Percentiles rank a stretch among this genome's conserved stretches.
phyloP scores from a whole-genome alignment of 1,140 invertebrate genomes.

The Drosophila ficusphila region DNA sequence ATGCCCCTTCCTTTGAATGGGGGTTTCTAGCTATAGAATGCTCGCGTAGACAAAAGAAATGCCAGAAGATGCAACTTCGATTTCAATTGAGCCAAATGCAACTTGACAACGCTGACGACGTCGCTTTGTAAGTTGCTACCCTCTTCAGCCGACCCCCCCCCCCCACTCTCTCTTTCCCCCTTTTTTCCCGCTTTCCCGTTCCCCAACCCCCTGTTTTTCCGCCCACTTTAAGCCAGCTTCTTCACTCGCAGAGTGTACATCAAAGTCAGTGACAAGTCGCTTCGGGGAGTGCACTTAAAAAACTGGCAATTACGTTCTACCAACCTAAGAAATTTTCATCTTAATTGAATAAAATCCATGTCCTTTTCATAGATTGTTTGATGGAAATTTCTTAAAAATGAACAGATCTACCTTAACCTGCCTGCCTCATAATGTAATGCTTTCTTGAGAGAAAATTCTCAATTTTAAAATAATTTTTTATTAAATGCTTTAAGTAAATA shows the following conservation, averaged over 20 bases:
- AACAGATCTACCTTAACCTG: too few relatives aligned
- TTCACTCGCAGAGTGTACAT: constrained; percentile 30
- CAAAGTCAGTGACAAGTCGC: constrained; percentile 42
- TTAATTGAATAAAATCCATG: too few relatives aligned
- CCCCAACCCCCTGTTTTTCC: background rate
- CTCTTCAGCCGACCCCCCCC: background rate
- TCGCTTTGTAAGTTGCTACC: constrained; percentile 21
- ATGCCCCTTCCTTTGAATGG: background rate
- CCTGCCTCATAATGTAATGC: too few relatives aligned
- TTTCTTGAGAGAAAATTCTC: too few relatives aligned
- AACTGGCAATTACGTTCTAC: background rate
- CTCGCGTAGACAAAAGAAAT: constrained; percentile 26
- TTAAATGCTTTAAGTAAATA: too few relatives aligned
- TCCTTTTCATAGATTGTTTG: too few relatives aligned
- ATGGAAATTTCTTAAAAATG: too few relatives aligned
- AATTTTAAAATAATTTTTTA: too few relatives aligned
- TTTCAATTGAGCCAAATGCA: constrained; percentile 77
- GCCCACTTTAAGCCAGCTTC: constrained; percentile 13
- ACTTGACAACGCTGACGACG: constrained; percentile 53
- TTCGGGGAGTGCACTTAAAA: constrained; percentile 11
- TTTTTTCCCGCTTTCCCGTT: background rate
- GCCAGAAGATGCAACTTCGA: constrained; percentile 65
- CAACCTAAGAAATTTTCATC: too few relatives aligned
- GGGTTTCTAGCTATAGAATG: constrained; percentile 18
- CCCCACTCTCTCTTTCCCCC: background rate